Conservation (phyloP, 2,797 vertebrate species). For the Gorsachius magnificus region DNA sequence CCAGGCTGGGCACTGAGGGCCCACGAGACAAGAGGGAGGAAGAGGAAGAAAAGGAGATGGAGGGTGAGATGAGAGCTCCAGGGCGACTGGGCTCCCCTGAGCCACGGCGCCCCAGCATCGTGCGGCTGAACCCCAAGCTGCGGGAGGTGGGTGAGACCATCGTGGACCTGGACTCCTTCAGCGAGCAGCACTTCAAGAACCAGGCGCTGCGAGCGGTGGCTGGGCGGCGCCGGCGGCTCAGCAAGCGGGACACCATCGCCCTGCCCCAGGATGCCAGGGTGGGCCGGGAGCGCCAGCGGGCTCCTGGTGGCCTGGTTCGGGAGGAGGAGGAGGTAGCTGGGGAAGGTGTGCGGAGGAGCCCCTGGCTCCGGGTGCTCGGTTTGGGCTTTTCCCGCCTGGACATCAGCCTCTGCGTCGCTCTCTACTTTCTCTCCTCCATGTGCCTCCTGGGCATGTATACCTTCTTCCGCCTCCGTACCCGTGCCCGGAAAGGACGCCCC, state of each 20-base stretch:
- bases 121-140: conserved; percentile 69
- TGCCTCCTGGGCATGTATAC: conserved; percentile 88
- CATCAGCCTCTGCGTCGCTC: conserved; percentile 87
- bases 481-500: conserved; percentile 63
- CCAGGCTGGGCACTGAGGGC: neutral
- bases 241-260: conserved; percentile 53
- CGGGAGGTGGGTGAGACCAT: conserved; percentile 74
- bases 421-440: conserved; percentile 88
- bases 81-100: neutral
- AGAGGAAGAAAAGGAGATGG: neutral
- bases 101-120: conserved; percentile 72
- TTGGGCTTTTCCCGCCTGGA: conserved; percentile 88
- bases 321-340: neutral
- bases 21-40: conserved; percentile 12
- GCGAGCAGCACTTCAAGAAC: conserved; percentile 80
- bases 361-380: conserved; percentile 83
- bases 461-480: conserved; percentile 84
- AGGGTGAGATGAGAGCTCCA: neutral
- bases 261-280: neutral
- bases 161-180: conserved; percentile 85
- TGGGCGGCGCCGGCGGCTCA: neutral
- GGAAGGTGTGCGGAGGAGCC: conserved; percentile 16
- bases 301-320: neutral
- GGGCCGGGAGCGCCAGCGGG: conserved; percentile 36
- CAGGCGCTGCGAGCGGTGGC: conserved; percentile 66